Percentiles rank a stretch among this genome's conserved stretches.
Conservation (phyloP, 2,797 vertebrate genomes). For the Lepus oiostolus region DNA sequence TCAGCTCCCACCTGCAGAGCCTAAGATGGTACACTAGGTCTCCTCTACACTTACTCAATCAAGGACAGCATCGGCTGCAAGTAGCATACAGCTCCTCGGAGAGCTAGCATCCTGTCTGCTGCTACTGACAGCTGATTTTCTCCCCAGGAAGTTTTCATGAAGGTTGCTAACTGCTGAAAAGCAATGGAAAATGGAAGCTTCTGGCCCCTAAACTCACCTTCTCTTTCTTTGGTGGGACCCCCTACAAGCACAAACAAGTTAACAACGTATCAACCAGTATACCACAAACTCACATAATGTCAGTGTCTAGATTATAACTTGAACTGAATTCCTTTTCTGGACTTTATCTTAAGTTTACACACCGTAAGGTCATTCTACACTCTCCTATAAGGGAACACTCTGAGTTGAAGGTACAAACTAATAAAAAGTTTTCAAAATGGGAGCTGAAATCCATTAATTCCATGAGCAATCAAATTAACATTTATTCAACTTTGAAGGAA, state of each 20-base stretch:
- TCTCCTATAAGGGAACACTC: background rate
- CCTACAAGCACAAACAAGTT: background rate
- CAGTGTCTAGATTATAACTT: constrained; percentile 6
- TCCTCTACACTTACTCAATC: constrained; percentile 84
- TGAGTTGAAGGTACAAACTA: background rate
- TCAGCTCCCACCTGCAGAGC: constrained; percentile 81
- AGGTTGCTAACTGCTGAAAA: constrained; percentile 73
- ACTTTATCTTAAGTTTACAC: background rate
- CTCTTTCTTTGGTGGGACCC: background rate
- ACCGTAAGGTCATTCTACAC: background rate
- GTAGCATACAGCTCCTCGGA: constrained; percentile 78
- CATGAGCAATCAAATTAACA: background rate
- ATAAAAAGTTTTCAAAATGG: background rate
- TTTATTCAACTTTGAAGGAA: background rate
- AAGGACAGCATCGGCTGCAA: constrained; percentile 69
- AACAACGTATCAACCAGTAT: background rate
- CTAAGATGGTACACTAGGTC: constrained; percentile 62
- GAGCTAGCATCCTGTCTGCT: constrained; percentile 73
- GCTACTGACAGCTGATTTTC: constrained; percentile 73
- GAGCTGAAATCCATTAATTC: background rate
- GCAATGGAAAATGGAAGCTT: constrained; percentile 69
- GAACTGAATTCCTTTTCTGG: background rate
- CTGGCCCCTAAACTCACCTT: background rate
- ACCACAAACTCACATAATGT: background rate
- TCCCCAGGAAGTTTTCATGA: constrained; percentile 76